A percentile compares a stretch with the other conserved stretches of the same genome.
phyloP scores from a whole-genome alignment of 1,140 invertebrate species.

The Papilio polytes region DNA sequence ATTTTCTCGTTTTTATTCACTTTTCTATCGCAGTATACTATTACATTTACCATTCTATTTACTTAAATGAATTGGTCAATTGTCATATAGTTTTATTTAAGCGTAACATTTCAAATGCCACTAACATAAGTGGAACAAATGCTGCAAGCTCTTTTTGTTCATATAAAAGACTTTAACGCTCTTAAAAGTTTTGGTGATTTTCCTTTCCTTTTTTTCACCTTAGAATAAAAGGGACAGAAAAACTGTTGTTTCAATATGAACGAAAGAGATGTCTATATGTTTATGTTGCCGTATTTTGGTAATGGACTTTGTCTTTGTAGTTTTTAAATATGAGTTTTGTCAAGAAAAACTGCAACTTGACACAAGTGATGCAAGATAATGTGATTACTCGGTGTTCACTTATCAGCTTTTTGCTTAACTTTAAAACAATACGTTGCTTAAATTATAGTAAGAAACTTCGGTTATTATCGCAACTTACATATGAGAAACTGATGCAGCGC shows the following conservation, averaged over 20 bases:
- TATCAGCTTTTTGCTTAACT: conserved; percentile 7
- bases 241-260: too few species aligned
- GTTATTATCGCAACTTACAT: background rate
- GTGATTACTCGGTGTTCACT: background rate
- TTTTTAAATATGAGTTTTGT: too few species aligned
- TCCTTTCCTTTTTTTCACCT: background rate
- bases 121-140: background rate
- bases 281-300: too few species aligned
- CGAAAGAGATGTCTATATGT: too few species aligned
- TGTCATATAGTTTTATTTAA: background rate
- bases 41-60: conserved; percentile 7
- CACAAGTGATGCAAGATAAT: background rate
- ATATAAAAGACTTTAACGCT: conserved; percentile 10
- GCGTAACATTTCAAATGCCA: too few species aligned
- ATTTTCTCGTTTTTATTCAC: background rate
- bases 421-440: conserved; percentile 21
- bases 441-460: background rate
- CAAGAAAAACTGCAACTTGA: background rate
- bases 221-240: background rate
- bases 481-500: conserved; percentile 4
- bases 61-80: background rate
- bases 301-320: too few species aligned
- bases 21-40: background rate
- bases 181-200: background rate
- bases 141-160: background rate